Evolutionary conservation across 2,888 invertebrate species (phyloP), one percentile per base, ranked within the genome.

Genomic region (Volucella inflata): DNA sequence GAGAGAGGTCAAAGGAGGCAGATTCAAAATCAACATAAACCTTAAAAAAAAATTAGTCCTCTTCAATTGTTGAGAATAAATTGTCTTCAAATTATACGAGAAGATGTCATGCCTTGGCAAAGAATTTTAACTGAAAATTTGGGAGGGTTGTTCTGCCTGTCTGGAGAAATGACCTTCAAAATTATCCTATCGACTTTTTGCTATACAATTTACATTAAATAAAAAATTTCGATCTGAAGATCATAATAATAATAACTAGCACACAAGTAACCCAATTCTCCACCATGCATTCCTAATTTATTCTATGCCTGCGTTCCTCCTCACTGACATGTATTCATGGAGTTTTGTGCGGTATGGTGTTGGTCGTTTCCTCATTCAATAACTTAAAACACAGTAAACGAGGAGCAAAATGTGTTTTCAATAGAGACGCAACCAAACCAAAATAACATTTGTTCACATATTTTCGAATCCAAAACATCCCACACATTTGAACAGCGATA

Each of bases 391-490:
- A 62, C 74, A 64, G 64, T 64, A 76, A 81, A 85, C 16, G 76
- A 68, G 48, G 3, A 46, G 67, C 67, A 59, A 76, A 81, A 85
- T 85, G 67, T 81, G 72, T 77, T 85, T 77, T 68, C 76, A 68
- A 81, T 81, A 77, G 71, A 30, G 30, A 72, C 51, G 51, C 53
- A 71, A 53, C 48, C 55, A 46, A 55, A 80, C 80, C 67, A 81
- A 85, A 81, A 85, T 85, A 85, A 85, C 75, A 85, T 80, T 85
- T 80, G 71, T 76, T 68, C 72, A 72, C 72, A 81, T 81, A 81
- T 77, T 80, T 85, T 85, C 68, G 59, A 85, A 81, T 81, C 62
- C 76, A 65, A 67, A 71, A 71, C 80, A 85, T 76, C 76, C 53
- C 71, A 85, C 78, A 75, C 64, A 71, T 70, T 68, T 51, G 55